Percentiles rank a stretch among this genome's conserved stretches.
These are phyloP conservation scores for Triplophysa rosa DNA, from an alignment of 2,113 vertebrate species.

Conservation along the genomic window DNA sequence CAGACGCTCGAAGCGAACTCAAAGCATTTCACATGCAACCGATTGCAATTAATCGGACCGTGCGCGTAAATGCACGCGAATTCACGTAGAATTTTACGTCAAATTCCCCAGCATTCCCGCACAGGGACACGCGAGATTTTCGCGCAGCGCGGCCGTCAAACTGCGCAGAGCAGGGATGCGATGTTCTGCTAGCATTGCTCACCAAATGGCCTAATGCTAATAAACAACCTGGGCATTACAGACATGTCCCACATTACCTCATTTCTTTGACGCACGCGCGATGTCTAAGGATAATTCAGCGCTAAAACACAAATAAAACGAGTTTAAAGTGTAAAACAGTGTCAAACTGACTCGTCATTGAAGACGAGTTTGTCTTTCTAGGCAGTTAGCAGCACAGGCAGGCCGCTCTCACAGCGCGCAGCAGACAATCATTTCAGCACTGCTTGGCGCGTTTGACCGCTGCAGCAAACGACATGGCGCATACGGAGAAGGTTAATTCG, in stretches of 20 bases:
- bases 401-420: slow-evolving; percentile 58
- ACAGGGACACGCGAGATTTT: slow-evolving; percentile 43
- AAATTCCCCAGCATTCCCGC: slow-evolving; percentile 42
- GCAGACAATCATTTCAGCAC: slow-evolving; percentile 55
- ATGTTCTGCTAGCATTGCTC: slow-evolving; percentile 44
- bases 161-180: slow-evolving; percentile 44
- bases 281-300: neutral
- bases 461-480: neutral
- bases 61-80: slow-evolving; percentile 22
- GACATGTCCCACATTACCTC: neutral
- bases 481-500: slow-evolving; percentile 22
- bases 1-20: neutral
- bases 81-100: slow-evolving; percentile 33
- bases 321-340: neutral
- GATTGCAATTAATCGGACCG: neutral
- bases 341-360: neutral
- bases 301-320: neutral
- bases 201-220: slow-evolving; percentile 51
- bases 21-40: neutral
- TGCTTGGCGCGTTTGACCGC: slow-evolving; percentile 32
- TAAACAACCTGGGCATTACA: slow-evolving; percentile 51
- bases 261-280: neutral
- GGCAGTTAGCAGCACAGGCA: slow-evolving; percentile 52
- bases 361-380: slow-evolving; percentile 3
- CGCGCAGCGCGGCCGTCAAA: slow-evolving; percentile 17